These are phyloP conservation scores for Cyclophora albipunctata DNA, from an alignment of 2,888 invertebrate genomes.

Conservation along the genomic window DNA sequence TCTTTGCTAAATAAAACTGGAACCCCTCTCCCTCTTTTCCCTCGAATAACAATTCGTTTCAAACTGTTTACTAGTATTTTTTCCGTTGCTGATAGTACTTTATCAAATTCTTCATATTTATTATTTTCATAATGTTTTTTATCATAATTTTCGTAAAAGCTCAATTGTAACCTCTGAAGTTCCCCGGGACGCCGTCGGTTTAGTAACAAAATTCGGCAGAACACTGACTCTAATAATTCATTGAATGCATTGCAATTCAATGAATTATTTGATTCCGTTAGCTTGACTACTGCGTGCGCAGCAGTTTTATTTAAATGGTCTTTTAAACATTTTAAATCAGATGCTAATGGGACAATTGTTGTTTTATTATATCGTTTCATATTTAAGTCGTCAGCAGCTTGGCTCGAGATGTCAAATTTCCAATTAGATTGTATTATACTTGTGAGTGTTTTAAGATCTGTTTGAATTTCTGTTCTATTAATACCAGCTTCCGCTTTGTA, in stretches of 20 bases:
- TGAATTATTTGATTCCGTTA: not conserved
- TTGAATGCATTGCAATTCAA: conserved; percentile 3
- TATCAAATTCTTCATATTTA: conserved; percentile 18
- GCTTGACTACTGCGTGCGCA: conserved; percentile 2
- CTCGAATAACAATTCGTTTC: conserved; percentile 16
- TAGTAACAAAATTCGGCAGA: conserved; percentile 10
- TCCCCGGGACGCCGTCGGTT: conserved; percentile 13
- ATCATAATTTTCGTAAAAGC: conserved; percentile 5
- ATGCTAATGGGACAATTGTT: conserved; percentile 15
- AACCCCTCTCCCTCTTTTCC: conserved; percentile 13
- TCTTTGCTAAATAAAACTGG: conserved; percentile 18
- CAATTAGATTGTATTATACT: conserved; percentile 1
- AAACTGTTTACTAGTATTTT: conserved; percentile 15
- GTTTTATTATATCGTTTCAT: conserved; percentile 9
- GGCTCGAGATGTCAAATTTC: conserved; percentile 10
- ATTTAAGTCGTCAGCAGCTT: conserved; percentile 13
- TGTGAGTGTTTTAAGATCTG: conserved; percentile 5
- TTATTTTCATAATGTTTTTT: conserved; percentile 3
- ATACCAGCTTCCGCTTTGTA: not conserved
- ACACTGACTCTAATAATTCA: conserved; percentile 7
- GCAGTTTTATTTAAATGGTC: conserved; percentile 9
- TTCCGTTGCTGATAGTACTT: conserved; percentile 12
- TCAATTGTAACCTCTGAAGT: conserved; percentile 9
- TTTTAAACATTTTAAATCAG: conserved; percentile 16
- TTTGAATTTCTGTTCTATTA: conserved; percentile 2